Conservation (phyloP, 2,797 vertebrate species). For the Anabas testudineus region DNA sequence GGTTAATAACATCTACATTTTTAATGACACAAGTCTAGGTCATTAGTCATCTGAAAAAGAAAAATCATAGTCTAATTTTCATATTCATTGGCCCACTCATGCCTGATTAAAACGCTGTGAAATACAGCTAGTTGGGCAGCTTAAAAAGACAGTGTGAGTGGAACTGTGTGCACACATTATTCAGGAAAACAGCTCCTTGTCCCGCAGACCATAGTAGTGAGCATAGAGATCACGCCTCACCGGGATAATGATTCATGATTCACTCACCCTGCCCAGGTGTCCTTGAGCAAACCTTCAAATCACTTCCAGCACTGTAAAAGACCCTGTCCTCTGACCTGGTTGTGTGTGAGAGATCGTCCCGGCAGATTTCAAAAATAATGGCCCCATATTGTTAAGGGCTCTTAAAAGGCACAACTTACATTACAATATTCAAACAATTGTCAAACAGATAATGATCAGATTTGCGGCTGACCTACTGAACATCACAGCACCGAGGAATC, state of each 20-base stretch:
- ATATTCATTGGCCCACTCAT: conserved; percentile 13
- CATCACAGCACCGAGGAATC: conserved; percentile 31
- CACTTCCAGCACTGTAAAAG: conserved; percentile 13
- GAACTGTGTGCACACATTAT: conserved; percentile 16
- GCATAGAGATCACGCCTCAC: conserved; percentile 16
- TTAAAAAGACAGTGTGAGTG: conserved; percentile 13
- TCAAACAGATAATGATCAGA: conserved; percentile 23
- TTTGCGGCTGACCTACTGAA: conserved; percentile 43
- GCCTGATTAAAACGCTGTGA: conserved; percentile 25
- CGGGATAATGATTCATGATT: conserved; percentile 43
- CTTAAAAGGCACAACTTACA: neutral
- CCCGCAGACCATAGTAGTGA: conserved; percentile 5
- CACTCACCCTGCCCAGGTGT: conserved; percentile 31
- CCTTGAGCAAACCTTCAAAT: conserved; percentile 47
- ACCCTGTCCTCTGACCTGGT: conserved; percentile 13
- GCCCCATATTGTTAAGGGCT: neutral
- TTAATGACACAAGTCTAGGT: conserved; percentile 59
- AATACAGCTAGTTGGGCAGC: conserved; percentile 23
- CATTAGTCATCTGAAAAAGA: conserved; percentile 37
- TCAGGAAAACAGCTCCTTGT: conserved; percentile 23
- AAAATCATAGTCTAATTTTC: conserved; percentile 41
- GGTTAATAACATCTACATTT: conserved; percentile 67
- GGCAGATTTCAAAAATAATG: neutral
- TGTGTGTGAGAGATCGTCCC: neutral
- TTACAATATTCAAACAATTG: neutral